phyloP scores from a whole-genome alignment of 2,113 vertebrate species.

The Phyllopteryx taeniolatus region DNA sequence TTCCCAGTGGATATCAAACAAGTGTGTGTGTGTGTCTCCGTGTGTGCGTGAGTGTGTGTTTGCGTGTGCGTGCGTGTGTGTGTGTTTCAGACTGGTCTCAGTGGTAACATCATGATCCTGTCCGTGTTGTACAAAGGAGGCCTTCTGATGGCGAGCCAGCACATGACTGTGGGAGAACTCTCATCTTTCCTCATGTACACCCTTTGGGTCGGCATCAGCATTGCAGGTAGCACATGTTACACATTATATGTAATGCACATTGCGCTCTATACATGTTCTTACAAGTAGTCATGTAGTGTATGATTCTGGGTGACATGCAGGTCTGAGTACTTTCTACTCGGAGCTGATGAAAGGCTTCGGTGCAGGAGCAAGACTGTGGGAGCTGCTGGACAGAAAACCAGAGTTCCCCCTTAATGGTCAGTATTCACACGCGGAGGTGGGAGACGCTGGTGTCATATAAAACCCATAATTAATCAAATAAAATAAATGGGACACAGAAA shows the following conservation, averaged over 20 bases:
- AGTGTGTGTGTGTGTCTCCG: not conserved
- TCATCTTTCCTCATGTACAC: slow-evolving; percentile 97
- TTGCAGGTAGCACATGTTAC: slow-evolving; percentile 79
- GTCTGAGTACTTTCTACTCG: slow-evolving; percentile 94
- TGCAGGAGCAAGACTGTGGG: slow-evolving; percentile 91
- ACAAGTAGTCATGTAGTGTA: not conserved
- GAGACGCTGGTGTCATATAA: not conserved
- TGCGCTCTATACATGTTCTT: not conserved
- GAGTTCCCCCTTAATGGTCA: slow-evolving; percentile 84
- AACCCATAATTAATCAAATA: not conserved
- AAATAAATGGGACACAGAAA: not conserved
- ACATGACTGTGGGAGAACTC: slow-evolving; percentile 94
- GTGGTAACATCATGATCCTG: slow-evolving; percentile 92
- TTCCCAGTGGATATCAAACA: not conserved
- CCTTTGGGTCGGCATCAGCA: slow-evolving; percentile 96
- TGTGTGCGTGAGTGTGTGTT: too few species aligned
- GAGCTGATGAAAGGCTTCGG: slow-evolving; percentile 97
- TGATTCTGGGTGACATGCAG: slow-evolving; percentile 60
- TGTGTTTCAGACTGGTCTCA: slow-evolving; percentile 83
- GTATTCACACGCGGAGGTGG: slow-evolving; percentile 11
- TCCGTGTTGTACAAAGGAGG: slow-evolving; percentile 96
- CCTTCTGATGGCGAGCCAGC: slow-evolving; percentile 84
- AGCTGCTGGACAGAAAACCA: slow-evolving; percentile 87
- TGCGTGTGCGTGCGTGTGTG: not conserved
- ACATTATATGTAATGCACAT: not conserved